Base-by-base conservation (phyloP, 2,113 vertebrate species). In the Pygoscelis antarcticus region DNA sequence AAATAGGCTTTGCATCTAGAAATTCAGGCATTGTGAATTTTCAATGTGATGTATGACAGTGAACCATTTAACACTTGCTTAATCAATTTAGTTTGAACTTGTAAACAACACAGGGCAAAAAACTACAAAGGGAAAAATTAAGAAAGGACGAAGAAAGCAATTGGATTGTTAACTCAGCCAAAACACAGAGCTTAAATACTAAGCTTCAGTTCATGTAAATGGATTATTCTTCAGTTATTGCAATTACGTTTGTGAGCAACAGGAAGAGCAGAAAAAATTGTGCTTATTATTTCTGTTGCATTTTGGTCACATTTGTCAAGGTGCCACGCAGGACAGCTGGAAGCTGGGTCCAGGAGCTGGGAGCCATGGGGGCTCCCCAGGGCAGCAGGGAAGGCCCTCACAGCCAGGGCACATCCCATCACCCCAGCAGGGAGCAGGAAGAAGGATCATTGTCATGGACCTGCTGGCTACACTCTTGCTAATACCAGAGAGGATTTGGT, bases 321-420 rank as follows among this genome's bases (percentile, higher is more conserved):
- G 10, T 69, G 34, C 15, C 21, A 27, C 17, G 11, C 8, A 51
- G 55, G 32, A 57, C 22, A 78, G 20, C 13, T 71, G 60, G 36
- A 16, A 72, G 8, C 40, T 69, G 23, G 38, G 25, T 12, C 8
- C 8, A 69, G 38, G 30, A 70, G 15, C 15, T 66, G 46, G 10
- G 32, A 83, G 40, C 12, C 17, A 18, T 21, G 29, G 15, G 11
- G 19, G 3, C 4, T 75, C n/a, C 18, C 20, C 21, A 36, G 29
- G 11, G 16, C 29, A 72, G 3, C 32, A 57, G 10, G 16, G 29
- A 10, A 26, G 16, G 9, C 3, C 16, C 15, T 61, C 3, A 1
- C 8, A 62, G 8, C 27, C n/a, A 42, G 57, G 16, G 5, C 16
- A 9, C 0, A 0, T 82, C 54, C 25, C n/a, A 60, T 9, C n/a